Base-by-base conservation (phyloP, 23 tunicate species). In the Trididemnum clinides region DNA sequence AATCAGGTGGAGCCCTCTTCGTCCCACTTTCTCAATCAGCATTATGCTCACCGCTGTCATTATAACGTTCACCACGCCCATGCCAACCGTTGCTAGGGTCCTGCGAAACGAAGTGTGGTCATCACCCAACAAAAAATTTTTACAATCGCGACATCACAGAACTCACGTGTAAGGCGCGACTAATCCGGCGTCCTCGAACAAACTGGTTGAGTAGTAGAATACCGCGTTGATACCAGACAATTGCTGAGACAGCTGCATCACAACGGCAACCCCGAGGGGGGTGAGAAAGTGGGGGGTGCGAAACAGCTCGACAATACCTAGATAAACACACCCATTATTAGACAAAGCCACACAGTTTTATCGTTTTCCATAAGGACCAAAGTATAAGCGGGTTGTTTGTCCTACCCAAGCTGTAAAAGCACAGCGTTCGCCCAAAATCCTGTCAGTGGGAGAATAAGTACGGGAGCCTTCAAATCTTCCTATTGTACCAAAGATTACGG, bases 221-320 rank as follows among this genome's bases (percentile, higher is more conserved):
- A 97, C 93, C 0, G 99, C 99, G 35, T 85, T 97, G 88, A 97
- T 92, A 22, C 99, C 99, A n/a, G 97, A 92, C 31, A 97, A 58
- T 83, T 97, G 99, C 89, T 97, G 99, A 12, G 99, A 97, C 12
- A 96, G 91, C 36, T 88, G 93, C 96, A 96, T 91, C 33, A 96
- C 90, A 21, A 87, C 64, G 19, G 99, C 99, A 2, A 91, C 77
- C 0, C 84, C 20, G 33, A 96, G 87, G 1, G 99, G 99, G 50
- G 36, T 64, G 25, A 25, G 66, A 28, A 59, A n/a, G 3, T 59
- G 66, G 66, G 20, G 23, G 25, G 66, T 19, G 3, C 66, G 25
- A 3, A 59, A n/a, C 21, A 59, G 25, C 25, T 59, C 66, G n/a
- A n/a, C n/a, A n/a, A n/a, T n/a, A n/a, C n/a, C n/a, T n/a, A n/a